Conservation (phyloP, 2,888 invertebrate genomes). For the Tanypteryx hageni region DNA sequence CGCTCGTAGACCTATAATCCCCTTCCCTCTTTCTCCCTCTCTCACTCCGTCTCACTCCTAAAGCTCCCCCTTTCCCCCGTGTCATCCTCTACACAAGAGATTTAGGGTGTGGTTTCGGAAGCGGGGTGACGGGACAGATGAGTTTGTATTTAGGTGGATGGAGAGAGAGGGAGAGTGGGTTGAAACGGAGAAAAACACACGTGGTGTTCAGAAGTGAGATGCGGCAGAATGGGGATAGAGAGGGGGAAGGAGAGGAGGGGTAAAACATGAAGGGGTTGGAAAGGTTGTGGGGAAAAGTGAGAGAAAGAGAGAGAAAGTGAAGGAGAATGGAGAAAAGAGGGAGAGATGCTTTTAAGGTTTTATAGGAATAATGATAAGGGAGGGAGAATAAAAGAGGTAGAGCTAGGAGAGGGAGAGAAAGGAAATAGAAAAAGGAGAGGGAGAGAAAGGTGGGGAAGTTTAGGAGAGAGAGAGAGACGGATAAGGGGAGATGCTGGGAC, state of each 20-base stretch:
- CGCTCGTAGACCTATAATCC: too few species aligned
- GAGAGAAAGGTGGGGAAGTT: constrained; percentile 5
- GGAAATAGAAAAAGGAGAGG: background rate
- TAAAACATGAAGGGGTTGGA: background rate
- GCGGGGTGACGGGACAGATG: background rate
- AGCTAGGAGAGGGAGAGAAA: background rate
- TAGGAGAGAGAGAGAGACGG: background rate
- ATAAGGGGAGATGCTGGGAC: background rate
- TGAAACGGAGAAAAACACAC: background rate
- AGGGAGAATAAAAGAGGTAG: background rate
- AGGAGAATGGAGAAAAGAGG: background rate
- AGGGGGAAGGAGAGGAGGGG: background rate
- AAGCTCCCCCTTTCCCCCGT: background rate
- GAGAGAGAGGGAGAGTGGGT: background rate
- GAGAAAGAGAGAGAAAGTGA: background rate
- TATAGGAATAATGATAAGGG: too few species aligned
- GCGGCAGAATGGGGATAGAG: too few species aligned
- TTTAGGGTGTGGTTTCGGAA: constrained; percentile 18
- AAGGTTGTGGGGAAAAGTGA: background rate
- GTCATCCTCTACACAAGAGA: background rate
- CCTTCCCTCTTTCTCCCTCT: too few species aligned
- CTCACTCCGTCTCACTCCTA: background rate
- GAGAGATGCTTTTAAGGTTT: background rate
- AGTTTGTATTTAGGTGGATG: background rate
- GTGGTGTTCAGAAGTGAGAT: too few species aligned